A percentile compares a stretch with the other conserved stretches of the same genome.
phyloP scores from a whole-genome alignment of 2,797 vertebrate species.

The Dromococcyx pavoninus region DNA sequence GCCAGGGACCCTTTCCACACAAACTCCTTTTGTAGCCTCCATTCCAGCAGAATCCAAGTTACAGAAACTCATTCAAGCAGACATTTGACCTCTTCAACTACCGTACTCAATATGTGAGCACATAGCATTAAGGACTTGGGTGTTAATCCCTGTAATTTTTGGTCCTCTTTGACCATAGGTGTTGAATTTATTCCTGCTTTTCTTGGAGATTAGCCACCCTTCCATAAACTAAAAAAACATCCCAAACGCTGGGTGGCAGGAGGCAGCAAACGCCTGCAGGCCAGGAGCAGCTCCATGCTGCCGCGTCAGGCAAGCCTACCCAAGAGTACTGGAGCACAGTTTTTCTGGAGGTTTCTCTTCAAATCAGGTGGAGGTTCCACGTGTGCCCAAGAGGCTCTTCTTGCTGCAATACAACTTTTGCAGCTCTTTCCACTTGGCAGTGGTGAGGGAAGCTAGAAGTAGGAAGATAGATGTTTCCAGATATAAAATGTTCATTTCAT shows the following conservation, averaged over 20 bases:
- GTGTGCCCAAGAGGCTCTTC: accelerated
- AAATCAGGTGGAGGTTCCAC: accelerated
- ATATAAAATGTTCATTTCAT: background rate
- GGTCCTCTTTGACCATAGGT: background rate
- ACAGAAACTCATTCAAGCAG: background rate
- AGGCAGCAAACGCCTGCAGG: background rate
- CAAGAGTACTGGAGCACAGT: background rate
- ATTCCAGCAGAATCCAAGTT: background rate
- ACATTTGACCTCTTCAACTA: background rate
- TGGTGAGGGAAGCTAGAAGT: background rate
- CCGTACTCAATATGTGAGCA: background rate
- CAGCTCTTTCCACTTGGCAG: background rate
- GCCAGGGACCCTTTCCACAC: accelerated
- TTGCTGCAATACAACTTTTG: accelerated
- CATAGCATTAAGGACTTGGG: accelerated
- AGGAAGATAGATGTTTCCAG: background rate
- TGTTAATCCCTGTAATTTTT: background rate
- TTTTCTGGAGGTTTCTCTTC: background rate
- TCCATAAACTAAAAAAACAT: background rate
- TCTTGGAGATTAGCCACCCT: background rate
- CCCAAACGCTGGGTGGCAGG: background rate
- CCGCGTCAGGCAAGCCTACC: accelerated
- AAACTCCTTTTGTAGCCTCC: background rate
- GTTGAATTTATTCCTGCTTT: background rate
- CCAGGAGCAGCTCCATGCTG: accelerated